Base-by-base conservation (phyloP, 2,888 invertebrate species). In the Orthosia gracilis region DNA sequence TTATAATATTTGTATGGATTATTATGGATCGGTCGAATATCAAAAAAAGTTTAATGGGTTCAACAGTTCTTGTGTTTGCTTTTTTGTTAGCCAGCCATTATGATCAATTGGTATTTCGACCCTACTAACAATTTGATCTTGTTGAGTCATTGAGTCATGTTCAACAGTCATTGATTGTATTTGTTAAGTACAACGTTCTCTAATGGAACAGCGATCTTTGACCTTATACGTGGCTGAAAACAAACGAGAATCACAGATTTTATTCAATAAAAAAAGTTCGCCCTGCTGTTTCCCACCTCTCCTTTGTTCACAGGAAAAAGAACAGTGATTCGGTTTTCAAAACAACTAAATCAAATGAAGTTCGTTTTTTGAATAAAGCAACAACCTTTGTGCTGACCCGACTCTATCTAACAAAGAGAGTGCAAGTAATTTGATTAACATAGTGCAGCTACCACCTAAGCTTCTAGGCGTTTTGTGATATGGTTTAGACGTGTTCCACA, bases 71-170 rank as follows among this genome's bases (percentile, higher is more conserved):
- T 69, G 13, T 40, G 3, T 73, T 26, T 68, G 23, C 59, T 23
- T 61, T 49, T 78, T 78, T 67, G 55, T 31, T 26, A 52, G 23
- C 5, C 31, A 17, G 21, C 18, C 52, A 64, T 63, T 64, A 79
- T 47, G 63, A 57, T 68, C 75, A 84, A 65, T 84, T 73, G 67
- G 21, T 73, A 54, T 73, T 57, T 45, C 45, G 80, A 68, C 73
- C 80, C 73, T 61, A 49, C 21, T 45, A 71, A 31, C 54, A 80
- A 71, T 67, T 83, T 79, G 13, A 40, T 79, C 23, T 45, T 73
- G 54, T 59, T 64, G 17, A 26, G 45, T 74, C 40, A 54, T 57
- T 57, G 80, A 80, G 61, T 80, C 80, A 73, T 64, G 74, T 26
- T 17, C 54, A 26, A 11, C 26, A 61, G 26, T 74, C 49, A 49